Percentiles rank a stretch among this genome's conserved stretches.
Evolutionary conservation across 2,113 vertebrate genomes (phyloP).

Genomic region (Cettia cetti): DNA sequence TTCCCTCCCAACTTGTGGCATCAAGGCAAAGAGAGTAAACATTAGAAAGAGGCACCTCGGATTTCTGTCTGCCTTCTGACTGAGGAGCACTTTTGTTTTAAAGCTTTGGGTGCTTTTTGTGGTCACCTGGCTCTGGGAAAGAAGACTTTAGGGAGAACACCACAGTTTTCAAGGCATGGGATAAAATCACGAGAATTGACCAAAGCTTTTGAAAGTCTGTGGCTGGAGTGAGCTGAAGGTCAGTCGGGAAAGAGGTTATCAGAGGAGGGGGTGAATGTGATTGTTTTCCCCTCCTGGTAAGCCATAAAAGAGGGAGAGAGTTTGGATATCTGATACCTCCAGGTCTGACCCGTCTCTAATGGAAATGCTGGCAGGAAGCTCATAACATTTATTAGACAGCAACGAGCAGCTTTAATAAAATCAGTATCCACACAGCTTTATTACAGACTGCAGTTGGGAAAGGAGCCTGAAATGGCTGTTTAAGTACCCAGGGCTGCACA

Average conservation of each 20-base stretch:
- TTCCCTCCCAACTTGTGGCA: neutral
- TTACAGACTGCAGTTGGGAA: neutral
- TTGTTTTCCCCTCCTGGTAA: neutral
- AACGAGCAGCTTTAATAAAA: conserved; percentile 54
- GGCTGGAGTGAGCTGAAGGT: neutral
- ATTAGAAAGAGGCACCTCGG: neutral
- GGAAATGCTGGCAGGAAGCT: conserved; percentile 55
- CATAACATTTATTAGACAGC: conserved; percentile 32
- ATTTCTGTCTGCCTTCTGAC: neutral
- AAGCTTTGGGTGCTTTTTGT: neutral
- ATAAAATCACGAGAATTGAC: neutral
- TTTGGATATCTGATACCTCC: conserved; percentile 39
- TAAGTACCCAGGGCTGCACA: neutral
- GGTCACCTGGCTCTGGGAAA: neutral
- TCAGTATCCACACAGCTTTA: neutral
- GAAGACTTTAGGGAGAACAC: neutral
- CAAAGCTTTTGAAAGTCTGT: neutral
- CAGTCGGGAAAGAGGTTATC: neutral
- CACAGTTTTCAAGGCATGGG: neutral
- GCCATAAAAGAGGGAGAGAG: neutral
- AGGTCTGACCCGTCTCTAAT: conserved; percentile 34
- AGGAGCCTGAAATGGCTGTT: conserved; percentile 9
- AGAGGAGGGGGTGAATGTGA: neutral
- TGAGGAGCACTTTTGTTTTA: neutral
- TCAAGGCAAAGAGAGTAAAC: neutral